Base-by-base conservation (phyloP, 2,888 invertebrate genomes). In the Rhingia campestris region DNA sequence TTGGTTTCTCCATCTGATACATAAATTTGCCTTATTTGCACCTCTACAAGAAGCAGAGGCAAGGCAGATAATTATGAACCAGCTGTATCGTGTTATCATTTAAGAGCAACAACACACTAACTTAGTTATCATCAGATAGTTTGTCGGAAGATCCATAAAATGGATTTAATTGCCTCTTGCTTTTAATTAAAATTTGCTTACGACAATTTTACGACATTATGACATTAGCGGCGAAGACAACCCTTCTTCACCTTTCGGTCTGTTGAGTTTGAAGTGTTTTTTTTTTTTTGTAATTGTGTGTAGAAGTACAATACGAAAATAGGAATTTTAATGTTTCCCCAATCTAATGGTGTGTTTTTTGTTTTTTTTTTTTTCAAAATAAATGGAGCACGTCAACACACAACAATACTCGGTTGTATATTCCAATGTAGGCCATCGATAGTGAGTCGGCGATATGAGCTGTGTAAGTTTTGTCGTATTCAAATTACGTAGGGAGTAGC, bases 371-470 rank as follows among this genome's bases (percentile, higher is more conserved):
- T 47, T 56, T 47, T 75, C 35, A 67, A 51, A 66, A 53, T 76
- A 81, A 81, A 76, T 81, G 41, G 76, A 81, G 81, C 81, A 70
- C 64, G 70, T 81, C 76, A 69, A 59, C 59, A 10, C 70, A 33
- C 53, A 41, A 51, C 30, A 51, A 64, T 58, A 41, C 41, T 22
- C 2, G 22, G 30, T 49, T 41, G 41, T 41, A 9, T 41, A 41
- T 63, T 66, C 51, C 41, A 64, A 64, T 64, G 32, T 64, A 51
- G 64, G 51, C 30, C 41, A 64, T 51, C 37, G 41, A 41, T 41
- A 58, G n/a, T 22, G 22, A 41, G 45, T 45, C 45, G 45, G 10
- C 45, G 45, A 6, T 45, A 45, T 22, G 22, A 22, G 22, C 22
- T 22, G 22, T 22, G 22, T 22, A 22, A 22, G 22, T 2, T 22